Evolutionary conservation across 1,140 invertebrate species (phyloP).

Genomic region (Sipha flava): DNA sequence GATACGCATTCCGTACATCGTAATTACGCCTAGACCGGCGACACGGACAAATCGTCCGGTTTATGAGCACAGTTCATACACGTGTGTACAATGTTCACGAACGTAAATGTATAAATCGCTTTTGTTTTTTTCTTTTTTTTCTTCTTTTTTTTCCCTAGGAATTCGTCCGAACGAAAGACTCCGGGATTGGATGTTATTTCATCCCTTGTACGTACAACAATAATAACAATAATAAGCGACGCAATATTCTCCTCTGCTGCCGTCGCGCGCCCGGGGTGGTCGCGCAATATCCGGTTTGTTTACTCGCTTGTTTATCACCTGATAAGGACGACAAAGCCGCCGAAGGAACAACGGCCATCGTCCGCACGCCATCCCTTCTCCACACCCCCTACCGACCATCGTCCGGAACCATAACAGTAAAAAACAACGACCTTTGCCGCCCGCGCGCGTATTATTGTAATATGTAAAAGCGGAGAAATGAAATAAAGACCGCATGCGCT

Average conservation of each 20-base stretch:
- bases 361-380: no score
- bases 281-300: conserved; percentile 15
- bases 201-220: no score
- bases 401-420: neutral
- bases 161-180: neutral
- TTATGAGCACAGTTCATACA: no score
- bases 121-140: no score
- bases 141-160: neutral
- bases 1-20: neutral
- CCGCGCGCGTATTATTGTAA: neutral
- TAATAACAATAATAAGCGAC: no score
- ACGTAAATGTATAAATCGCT: no score
- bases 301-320: conserved; percentile 29
- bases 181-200: neutral
- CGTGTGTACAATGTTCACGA: no score
- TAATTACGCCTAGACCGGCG: neutral
- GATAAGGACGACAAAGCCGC: neutral
- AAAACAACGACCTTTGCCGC: conserved; percentile 11
- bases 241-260: neutral
- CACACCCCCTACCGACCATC: neutral
- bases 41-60: no score
- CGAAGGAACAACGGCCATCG: neutral
- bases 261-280: neutral
- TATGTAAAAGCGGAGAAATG: neutral
- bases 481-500: conserved; percentile 5